Evolutionary conservation across 2,113 vertebrate species (phyloP), one percentile per base, ranked within the genome.

Genomic region (Rhinopomastus cyanomelas): DNA sequence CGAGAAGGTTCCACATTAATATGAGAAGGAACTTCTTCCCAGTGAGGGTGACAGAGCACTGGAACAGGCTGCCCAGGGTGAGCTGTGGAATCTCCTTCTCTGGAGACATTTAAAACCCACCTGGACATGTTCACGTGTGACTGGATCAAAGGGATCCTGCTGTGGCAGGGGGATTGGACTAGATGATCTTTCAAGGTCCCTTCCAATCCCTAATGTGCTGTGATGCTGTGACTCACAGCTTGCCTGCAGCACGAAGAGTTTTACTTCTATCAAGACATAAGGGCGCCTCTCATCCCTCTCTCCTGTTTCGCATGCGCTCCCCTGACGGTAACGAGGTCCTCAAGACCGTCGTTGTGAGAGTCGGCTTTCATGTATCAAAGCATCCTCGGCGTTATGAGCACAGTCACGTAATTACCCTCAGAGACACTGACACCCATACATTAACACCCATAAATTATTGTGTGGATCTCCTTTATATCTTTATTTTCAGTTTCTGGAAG

Each of bases 401-500:
- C 17, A 85, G 90, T 61, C 84, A 91, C 81, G 10, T 93, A 95
- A 96, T 96, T 95, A 95, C 69, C 86, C 60, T 8, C 48, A 66
- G 74, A 77, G 81, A 87, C 81, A 92, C n/a, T 62, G 90, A 73
- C 95, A 85, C 90, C 78, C 92, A 88, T 92, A 27, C 9, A 75
- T 73, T 88, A 93, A 95, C 90, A 5, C 93, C 86, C 81, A 94
- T 88, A 48, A 92, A 87, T 81, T 90, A 89, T 30, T 88, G 71
- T 80, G 52, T 26, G 16, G 44, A 73, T 85, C 71, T 81, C 74
- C 64, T 90, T 84, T 82, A 87, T 80, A 56, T 59, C 42, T 90
- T 82, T 79, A 93, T 92, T 95, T 95, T 92, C 71, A 26, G 78
- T 78, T 92, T 87, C 93, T 87, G 90, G 92, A 95, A 71, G 74